Conservation (phyloP, 2,888 invertebrate species). For the Blastobasis adustella region DNA sequence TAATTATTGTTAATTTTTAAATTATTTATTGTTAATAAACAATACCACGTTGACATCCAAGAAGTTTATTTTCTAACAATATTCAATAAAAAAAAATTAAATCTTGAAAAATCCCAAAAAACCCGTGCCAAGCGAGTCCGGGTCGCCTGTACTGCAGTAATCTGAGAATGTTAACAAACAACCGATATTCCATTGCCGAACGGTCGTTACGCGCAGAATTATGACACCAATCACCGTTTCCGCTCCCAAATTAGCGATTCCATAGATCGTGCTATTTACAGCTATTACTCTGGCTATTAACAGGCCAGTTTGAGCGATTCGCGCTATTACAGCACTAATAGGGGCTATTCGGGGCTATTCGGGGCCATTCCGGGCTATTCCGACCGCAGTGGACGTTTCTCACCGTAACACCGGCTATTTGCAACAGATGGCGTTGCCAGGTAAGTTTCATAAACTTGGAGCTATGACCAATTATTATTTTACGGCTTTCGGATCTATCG, state of each 20-base stretch:
- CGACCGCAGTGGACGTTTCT: constrained; percentile 15
- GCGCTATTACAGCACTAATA: constrained; percentile 45
- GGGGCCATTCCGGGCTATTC: background rate
- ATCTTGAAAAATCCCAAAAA: no score
- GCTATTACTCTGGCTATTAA: background rate
- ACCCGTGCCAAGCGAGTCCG: background rate
- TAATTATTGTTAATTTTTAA: no score
- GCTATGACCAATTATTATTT: background rate
- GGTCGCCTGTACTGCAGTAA: background rate
- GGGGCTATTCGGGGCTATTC: constrained; percentile 22
- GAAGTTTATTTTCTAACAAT: no score
- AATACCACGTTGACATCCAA: no score
- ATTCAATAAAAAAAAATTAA: no score
- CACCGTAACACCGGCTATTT: constrained; percentile 17
- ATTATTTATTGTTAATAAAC: no score
- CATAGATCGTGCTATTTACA: constrained; percentile 3
- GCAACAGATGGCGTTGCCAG: constrained; percentile 16
- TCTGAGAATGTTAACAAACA: background rate
- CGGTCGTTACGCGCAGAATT: constrained; percentile 1
- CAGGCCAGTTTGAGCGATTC: constrained; percentile 19
- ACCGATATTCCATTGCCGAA: background rate
- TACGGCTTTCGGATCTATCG: background rate
- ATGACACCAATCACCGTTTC: constrained; percentile 6
- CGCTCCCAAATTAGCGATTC: constrained; percentile 2
- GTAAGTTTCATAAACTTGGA: background rate